A percentile compares a stretch with the other conserved stretches of the same genome.
Conservation (phyloP, 2,113 vertebrate species). For the Ellobius talpinus region DNA sequence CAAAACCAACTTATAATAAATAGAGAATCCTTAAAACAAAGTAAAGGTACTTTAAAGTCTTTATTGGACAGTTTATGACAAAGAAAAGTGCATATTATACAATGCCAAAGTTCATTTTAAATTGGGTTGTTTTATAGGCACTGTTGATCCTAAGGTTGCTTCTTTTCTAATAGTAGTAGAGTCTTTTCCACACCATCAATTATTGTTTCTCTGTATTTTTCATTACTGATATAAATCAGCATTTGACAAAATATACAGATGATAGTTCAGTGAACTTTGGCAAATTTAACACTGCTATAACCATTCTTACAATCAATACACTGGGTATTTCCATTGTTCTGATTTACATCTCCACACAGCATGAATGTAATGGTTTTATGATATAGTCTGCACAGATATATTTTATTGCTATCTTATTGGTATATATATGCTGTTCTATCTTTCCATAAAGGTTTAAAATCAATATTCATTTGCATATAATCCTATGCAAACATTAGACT, state of each 20-base stretch:
- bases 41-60: not conserved
- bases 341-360: not conserved
- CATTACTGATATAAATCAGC: not conserved
- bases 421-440: not conserved
- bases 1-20: not conserved
- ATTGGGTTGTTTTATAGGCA: not conserved
- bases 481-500: not conserved
- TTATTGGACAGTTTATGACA: not conserved
- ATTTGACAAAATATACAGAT: not conserved
- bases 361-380: not conserved
- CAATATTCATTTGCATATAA: not conserved
- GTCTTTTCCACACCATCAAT: not conserved
- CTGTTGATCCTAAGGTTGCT: not conserved
- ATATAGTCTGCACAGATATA: not conserved
- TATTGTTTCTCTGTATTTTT: not conserved
- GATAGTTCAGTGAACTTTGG: not conserved
- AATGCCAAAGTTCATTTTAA: not conserved
- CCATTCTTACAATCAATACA: not conserved
- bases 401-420: not conserved
- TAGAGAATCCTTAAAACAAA: not conserved
- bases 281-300: not conserved
- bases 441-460: slow-evolving; percentile 9
- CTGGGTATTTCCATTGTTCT: not conserved
- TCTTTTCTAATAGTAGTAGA: not conserved
- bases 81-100: not conserved